A percentile compares a stretch with the other conserved stretches of the same genome.
Evolutionary conservation across 1,140 invertebrate species (phyloP).

Genomic region (Calliopsis andreniformis): DNA sequence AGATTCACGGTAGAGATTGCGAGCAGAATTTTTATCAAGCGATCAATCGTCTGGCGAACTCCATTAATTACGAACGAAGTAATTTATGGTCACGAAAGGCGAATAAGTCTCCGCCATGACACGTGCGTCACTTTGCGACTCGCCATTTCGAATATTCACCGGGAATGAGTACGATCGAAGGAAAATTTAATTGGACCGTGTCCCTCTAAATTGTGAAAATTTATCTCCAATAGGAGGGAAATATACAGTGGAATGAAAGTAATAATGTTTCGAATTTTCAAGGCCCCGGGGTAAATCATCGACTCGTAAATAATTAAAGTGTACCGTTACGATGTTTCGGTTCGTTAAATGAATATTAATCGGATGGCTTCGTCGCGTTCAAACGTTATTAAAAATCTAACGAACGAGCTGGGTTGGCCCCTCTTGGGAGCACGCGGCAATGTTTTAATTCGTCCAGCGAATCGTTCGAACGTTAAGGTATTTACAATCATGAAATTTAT

Average conservation of each 20-base stretch:
- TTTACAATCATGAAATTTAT: conserved; percentile 19
- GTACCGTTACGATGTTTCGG: not conserved
- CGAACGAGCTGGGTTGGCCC: no score
- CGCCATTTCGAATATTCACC: not conserved
- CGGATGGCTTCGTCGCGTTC: not conserved
- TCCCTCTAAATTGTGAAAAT: no score
- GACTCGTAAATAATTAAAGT: no score
- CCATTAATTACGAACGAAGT: conserved; percentile 55
- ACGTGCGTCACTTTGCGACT: not conserved
- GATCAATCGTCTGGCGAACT: conserved; percentile 24
- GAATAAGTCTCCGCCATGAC: conserved; percentile 27
- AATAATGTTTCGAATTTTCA: no score
- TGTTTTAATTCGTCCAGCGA: conserved; percentile 7
- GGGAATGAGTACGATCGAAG: not conserved
- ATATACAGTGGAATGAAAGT: no score
- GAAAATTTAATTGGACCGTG: not conserved
- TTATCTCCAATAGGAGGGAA: no score
- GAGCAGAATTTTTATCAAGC: conserved; percentile 47
- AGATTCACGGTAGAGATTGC: conserved; percentile 18
- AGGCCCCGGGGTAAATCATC: no score
- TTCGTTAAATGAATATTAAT: not conserved
- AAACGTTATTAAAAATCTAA: not conserved
- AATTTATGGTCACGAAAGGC: conserved; percentile 52
- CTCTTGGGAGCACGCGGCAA: not conserved
- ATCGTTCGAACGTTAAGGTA: not conserved